A percentile compares a stretch with the other conserved stretches of the same genome.
Evolutionary conservation across 2,888 invertebrate genomes (phyloP).

Genomic region (Julus scanicus): DNA sequence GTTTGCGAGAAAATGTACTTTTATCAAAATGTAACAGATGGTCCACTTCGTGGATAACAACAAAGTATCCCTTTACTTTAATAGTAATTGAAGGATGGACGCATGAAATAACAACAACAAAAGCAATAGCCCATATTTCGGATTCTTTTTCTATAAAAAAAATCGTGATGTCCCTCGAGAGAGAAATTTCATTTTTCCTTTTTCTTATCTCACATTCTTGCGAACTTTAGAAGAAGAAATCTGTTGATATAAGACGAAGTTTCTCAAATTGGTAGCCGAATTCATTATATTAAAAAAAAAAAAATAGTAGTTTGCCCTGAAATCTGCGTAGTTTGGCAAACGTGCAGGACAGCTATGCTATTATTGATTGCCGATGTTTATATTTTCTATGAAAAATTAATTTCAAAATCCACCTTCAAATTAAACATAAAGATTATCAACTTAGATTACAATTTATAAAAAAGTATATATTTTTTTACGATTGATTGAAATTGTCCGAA

Average conservation of each 20-base stretch:
- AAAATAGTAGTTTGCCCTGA: too few species aligned
- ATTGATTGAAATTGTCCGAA: too few species aligned
- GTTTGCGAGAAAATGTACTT: background rate
- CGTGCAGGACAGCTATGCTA: too few species aligned
- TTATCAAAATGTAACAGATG: constrained; percentile 33
- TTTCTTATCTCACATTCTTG: background rate
- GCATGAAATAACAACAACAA: constrained; percentile 33
- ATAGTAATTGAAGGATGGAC: constrained; percentile 27
- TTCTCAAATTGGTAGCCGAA: too few species aligned
- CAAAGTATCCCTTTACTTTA: background rate
- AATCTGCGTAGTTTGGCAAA: too few species aligned
- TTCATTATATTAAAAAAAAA: too few species aligned
- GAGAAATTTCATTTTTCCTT: background rate
- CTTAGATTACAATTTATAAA: too few species aligned
- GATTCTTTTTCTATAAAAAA: constrained; percentile 15
- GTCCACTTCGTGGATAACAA: constrained; percentile 26
- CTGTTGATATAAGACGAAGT: background rate
- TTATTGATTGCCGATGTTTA: too few species aligned
- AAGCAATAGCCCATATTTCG: constrained; percentile 27
- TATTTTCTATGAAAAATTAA: too few species aligned
- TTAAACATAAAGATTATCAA: too few species aligned
- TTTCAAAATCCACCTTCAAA: too few species aligned
- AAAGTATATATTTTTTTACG: too few species aligned
- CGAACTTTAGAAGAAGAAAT: background rate
- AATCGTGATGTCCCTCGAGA: background rate